These are phyloP conservation scores for Aleadryas rufinucha DNA, from an alignment of 2,113 vertebrate genomes.

Conservation along the genomic window DNA sequence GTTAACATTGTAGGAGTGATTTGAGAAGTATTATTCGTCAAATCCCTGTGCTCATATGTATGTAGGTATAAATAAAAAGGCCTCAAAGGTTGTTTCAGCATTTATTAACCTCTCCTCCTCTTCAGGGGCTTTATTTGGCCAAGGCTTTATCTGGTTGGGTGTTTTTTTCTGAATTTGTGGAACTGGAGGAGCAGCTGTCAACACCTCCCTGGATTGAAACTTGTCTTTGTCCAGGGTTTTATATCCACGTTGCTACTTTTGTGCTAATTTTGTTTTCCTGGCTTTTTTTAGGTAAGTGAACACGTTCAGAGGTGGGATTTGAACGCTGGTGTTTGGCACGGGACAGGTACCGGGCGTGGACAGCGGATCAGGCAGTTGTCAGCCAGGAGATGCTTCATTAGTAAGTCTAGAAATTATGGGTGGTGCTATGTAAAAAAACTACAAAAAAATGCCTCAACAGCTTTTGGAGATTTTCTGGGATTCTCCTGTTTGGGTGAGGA, in stretches of 20 bases:
- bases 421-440: accelerated
- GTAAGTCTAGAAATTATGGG: not conserved
- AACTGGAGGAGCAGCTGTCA: not conserved
- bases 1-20: not conserved
- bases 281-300: constrained; percentile 45
- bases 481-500: not conserved
- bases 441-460: accelerated
- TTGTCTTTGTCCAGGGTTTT: not conserved
- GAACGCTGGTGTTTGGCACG: not conserved
- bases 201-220: not conserved
- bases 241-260: accelerated
- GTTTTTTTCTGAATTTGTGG: not conserved
- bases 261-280: not conserved
- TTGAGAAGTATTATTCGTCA: constrained; percentile 5
- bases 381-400: not conserved
- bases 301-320: not conserved
- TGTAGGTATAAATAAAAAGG: constrained; percentile 33
- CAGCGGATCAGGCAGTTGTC: not conserved
- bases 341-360: not conserved
- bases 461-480: not conserved
- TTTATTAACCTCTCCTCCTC: constrained; percentile 44
- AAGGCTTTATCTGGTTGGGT: not conserved
- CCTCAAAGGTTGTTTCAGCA: constrained; percentile 26
- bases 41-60: not conserved
- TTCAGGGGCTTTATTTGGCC: not conserved